These are phyloP conservation scores for Salvelinus sp. DNA, from an alignment of 2,113 vertebrate genomes.

Conservation along the genomic window DNA sequence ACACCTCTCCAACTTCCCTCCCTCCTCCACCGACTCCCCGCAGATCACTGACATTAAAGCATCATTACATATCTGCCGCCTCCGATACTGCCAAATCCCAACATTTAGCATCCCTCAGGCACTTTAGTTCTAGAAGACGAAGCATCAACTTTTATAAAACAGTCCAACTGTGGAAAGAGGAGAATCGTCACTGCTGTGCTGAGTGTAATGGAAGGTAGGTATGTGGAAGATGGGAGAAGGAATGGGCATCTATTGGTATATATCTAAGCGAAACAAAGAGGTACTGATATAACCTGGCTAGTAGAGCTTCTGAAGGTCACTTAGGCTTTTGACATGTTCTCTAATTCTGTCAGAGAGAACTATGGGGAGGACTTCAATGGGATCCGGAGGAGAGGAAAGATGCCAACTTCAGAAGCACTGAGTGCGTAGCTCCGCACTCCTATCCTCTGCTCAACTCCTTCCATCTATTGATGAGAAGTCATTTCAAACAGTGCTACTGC, in stretches of 20 bases:
- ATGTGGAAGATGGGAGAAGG: not conserved
- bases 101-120: not conserved
- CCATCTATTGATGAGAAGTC: not conserved
- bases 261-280: not conserved
- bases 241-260: too few relatives aligned
- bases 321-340: slow-evolving; percentile 7
- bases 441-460: slow-evolving; percentile 16
- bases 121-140: not conserved
- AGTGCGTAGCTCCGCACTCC: slow-evolving; percentile 12
- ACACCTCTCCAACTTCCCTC: not conserved
- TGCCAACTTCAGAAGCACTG: slow-evolving; percentile 25
- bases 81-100: not conserved
- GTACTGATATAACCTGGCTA: slow-evolving; percentile 1
- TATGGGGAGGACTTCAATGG: too few relatives aligned
- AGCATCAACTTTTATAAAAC: not conserved
- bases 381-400: slow-evolving; percentile 23
- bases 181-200: not conserved
- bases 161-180: not conserved
- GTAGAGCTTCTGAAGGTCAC: not conserved
- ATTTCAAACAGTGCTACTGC: slow-evolving; percentile 15
- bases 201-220: not conserved
- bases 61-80: not conserved
- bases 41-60: slow-evolving; percentile 9
- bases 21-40: not conserved
- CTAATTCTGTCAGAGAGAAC: too few relatives aligned